A percentile compares a stretch with the other conserved stretches of the same genome.
These are phyloP conservation scores for Melopsittacus undulatus DNA, from an alignment of 2,797 vertebrate species.

Conservation along the genomic window DNA sequence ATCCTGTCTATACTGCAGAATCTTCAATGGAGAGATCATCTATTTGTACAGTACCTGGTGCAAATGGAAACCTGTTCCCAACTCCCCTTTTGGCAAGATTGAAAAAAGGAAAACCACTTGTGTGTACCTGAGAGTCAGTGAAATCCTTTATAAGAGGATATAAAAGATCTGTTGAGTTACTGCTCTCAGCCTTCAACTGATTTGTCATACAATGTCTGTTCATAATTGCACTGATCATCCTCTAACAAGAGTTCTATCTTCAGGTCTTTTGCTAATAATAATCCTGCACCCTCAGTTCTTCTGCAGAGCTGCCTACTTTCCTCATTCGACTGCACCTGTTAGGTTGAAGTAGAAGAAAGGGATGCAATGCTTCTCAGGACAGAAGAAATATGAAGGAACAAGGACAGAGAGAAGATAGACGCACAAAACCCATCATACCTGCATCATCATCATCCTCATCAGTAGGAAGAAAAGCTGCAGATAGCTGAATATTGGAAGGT, in stretches of 20 bases:
- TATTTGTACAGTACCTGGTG: accelerated
- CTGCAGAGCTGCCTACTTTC: not conserved
- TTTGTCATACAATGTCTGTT: not conserved
- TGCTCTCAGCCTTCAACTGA: not conserved
- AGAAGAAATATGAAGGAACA: not conserved
- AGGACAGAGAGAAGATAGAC: not conserved
- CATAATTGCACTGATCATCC: accelerated
- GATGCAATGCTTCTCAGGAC: not conserved
- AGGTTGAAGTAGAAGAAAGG: not conserved
- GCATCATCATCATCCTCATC: not conserved
- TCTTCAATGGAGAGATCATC: not conserved
- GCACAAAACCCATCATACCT: not conserved
- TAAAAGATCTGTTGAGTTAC: not conserved
- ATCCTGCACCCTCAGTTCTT: not conserved
- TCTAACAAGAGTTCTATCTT: not conserved
- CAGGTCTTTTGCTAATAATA: not conserved
- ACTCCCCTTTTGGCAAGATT: not conserved
- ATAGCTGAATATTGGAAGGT: not conserved
- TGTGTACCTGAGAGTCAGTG: not conserved
- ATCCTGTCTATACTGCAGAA: not conserved
- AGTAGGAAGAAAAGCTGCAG: not conserved
- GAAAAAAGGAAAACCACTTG: not conserved
- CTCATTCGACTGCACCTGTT: not conserved
- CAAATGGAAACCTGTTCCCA: not conserved
- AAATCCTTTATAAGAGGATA: not conserved